These are phyloP conservation scores for Limnephilus lunatus DNA, from an alignment of 2,888 invertebrate species.

Conservation along the genomic window DNA sequence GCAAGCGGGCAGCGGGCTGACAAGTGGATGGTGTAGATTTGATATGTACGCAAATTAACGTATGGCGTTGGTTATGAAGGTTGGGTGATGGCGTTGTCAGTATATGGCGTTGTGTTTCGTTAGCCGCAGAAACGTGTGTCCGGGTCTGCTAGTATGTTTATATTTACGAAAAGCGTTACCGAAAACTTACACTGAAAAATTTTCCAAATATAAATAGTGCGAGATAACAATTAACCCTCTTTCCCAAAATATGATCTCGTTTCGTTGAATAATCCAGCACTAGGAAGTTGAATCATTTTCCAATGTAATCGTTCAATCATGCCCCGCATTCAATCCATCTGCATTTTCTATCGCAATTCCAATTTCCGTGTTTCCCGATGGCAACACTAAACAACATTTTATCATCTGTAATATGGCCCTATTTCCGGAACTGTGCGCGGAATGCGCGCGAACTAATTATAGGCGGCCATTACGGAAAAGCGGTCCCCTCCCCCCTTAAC, in stretches of 20 bases:
- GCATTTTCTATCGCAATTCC: not conserved
- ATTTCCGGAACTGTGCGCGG: constrained; percentile 34
- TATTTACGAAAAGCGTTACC: too few species aligned
- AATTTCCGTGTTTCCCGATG: constrained; percentile 4
- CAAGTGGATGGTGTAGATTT: too few species aligned
- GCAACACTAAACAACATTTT: constrained; percentile 12
- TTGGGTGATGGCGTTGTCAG: too few species aligned
- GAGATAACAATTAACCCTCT: not conserved
- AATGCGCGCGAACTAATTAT: constrained; percentile 20
- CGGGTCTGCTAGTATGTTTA: too few species aligned
- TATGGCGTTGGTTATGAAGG: too few species aligned
- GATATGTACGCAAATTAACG: too few species aligned
- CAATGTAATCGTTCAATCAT: not conserved
- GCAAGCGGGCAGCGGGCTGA: too few species aligned
- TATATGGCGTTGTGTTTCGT: too few species aligned
- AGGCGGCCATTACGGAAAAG: constrained; percentile 14
- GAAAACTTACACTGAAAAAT: not conserved
- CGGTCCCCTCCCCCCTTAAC: not conserved
- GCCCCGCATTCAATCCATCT: not conserved
- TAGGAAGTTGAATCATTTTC: not conserved
- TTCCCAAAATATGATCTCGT: not conserved
- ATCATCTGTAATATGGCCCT: constrained; percentile 30
- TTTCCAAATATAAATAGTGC: not conserved
- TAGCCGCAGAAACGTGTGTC: too few species aligned
- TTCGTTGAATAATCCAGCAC: not conserved